Conservation (phyloP, 2,797 vertebrate species). For the Rhinichthys osculus region DNA sequence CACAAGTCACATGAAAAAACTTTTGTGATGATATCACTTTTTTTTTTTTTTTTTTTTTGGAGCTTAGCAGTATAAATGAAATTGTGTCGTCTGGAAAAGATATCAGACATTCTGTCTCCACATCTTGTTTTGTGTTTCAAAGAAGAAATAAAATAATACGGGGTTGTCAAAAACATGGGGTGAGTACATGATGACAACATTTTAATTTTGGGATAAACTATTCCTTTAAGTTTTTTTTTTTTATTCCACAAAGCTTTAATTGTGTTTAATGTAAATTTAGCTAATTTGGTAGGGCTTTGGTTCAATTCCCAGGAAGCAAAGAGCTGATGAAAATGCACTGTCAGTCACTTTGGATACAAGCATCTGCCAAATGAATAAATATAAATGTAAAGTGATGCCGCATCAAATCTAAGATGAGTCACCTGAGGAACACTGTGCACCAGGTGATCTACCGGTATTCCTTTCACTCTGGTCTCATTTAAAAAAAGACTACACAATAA, state of each 20-base stretch:
- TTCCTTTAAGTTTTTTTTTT: neutral
- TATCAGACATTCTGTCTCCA: neutral
- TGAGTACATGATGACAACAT: neutral
- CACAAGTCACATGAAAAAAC: neutral
- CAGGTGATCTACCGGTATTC: neutral
- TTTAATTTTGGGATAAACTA: neutral
- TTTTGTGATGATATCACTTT: neutral
- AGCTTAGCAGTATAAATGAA: neutral
- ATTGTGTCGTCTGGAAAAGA: neutral
- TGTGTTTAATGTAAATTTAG: neutral
- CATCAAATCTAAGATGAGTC: neutral
- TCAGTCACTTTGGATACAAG: neutral
- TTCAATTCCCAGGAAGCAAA: slow-evolving; percentile 11
- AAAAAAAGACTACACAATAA: slow-evolving; percentile 19
- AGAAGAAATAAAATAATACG: neutral
- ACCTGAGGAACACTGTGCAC: neutral
- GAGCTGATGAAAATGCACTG: neutral
- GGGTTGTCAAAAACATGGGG: neutral
- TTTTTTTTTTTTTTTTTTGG: too few relatives aligned
- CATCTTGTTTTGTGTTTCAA: neutral
- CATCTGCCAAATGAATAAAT: neutral
- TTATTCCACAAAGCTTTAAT: neutral
- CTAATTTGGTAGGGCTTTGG: neutral
- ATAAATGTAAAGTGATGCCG: neutral
- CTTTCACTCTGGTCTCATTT: neutral